A percentile compares a stretch with the other conserved stretches of the same genome.
Conservation (phyloP, 2,113 vertebrate species). For the Phocoena sinus region DNA sequence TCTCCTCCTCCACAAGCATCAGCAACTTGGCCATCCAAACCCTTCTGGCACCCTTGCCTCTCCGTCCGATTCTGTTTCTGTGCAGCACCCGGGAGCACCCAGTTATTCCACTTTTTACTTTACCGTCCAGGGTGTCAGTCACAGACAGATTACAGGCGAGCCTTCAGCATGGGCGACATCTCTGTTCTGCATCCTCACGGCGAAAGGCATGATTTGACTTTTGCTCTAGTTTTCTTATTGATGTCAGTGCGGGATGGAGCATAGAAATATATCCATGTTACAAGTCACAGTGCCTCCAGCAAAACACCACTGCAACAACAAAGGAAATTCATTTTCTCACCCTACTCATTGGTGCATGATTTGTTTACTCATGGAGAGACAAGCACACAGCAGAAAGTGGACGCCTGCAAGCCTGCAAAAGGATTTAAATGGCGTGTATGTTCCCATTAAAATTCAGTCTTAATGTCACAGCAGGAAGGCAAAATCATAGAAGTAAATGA, state of each 20-base stretch:
- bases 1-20: neutral
- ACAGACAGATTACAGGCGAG: neutral
- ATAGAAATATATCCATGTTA: neutral
- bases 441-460: constrained; percentile 16
- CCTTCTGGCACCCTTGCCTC: neutral
- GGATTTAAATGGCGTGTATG: constrained; percentile 25
- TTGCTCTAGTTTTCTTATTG: neutral
- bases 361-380: constrained; percentile 42
- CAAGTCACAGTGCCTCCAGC: neutral
- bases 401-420: neutral
- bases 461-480: constrained; percentile 18
- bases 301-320: constrained; percentile 9
- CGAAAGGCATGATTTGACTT: neutral
- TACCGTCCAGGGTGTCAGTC: neutral
- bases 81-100: neutral
- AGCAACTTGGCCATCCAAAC: neutral
- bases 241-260: neutral
- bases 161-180: neutral
- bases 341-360: neutral
- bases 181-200: neutral
- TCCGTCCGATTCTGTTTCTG: neutral
- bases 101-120: neutral
- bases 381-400: neutral
- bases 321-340: constrained; percentile 45
- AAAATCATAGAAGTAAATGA: neutral